These are phyloP conservation scores for Amblyjoppa fuscipennis DNA, from an alignment of 2,888 invertebrate genomes.

Conservation along the genomic window DNA sequence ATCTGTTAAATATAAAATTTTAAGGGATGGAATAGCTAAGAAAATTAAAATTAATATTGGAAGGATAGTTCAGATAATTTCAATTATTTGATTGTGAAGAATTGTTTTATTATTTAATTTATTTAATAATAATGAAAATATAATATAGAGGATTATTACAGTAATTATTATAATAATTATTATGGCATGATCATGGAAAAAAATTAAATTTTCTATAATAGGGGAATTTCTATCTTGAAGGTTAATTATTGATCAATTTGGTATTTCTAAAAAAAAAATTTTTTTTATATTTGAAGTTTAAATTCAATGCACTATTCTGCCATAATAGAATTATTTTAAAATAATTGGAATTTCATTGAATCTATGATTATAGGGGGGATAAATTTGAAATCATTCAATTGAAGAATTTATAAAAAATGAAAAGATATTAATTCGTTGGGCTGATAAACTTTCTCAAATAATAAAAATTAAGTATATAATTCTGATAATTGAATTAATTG, in stretches of 20 bases:
- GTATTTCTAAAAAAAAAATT: constrained; percentile 88
- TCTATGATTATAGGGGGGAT: constrained; percentile 70
- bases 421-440: constrained; percentile 86
- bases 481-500: constrained; percentile 88
- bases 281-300: constrained; percentile 58
- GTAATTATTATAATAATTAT: constrained; percentile 89
- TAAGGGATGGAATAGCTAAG: constrained; percentile 88
- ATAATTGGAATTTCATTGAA: constrained; percentile 82
- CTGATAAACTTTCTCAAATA: constrained; percentile 88
- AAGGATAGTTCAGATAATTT: constrained; percentile 89
- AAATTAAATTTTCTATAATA: constrained; percentile 89
- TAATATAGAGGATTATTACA: constrained; percentile 87
- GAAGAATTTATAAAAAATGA: constrained; percentile 86
- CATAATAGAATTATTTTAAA: constrained; percentile 81
- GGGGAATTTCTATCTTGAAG: constrained; percentile 88
- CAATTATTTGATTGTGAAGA: constrained; percentile 88
- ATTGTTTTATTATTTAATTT: constrained; percentile 87
- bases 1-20: constrained; percentile 88
- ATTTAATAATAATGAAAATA: constrained; percentile 87
- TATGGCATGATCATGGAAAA: constrained; percentile 89
- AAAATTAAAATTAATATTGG: constrained; percentile 88
- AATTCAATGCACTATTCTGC: constrained; percentile 72
- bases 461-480: constrained; percentile 88
- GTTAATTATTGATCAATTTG: constrained; percentile 87
- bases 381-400: constrained; percentile 88